Percentiles rank a stretch among this genome's conserved stretches.
phyloP scores from a whole-genome alignment of 1,140 invertebrate genomes.

The Drosophila sulfurigaster region DNA sequence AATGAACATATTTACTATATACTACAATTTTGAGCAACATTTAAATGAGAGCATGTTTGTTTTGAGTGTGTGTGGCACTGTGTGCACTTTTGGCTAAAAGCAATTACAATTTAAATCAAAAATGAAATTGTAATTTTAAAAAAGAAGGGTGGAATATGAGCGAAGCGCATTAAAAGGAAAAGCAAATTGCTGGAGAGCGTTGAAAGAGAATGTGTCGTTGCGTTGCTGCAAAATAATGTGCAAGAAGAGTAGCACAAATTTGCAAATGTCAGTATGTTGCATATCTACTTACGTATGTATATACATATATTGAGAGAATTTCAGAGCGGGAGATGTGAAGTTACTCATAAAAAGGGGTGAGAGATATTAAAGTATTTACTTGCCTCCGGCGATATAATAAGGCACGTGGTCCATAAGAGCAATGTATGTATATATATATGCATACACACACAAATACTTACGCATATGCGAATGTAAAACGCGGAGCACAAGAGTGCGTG shows the following conservation, averaged over 20 bases:
- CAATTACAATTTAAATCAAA: neutral
- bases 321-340: conserved; percentile 11
- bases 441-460: neutral
- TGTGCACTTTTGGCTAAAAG: too few relatives aligned
- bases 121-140: conserved; percentile 29
- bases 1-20: too few relatives aligned
- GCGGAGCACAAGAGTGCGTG: neutral
- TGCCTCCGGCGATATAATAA: conserved; percentile 58
- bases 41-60: too few relatives aligned
- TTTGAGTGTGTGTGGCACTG: too few relatives aligned
- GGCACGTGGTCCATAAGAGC: conserved; percentile 72
- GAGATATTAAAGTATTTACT: conserved; percentile 23
- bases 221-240: conserved; percentile 1
- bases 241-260: conserved; percentile 28
- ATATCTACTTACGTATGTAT: too few relatives aligned
- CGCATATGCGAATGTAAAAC: conserved; percentile 8
- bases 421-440: conserved; percentile 1
- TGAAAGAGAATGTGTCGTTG: conserved; percentile 7
- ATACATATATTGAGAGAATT: neutral
- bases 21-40: too few relatives aligned
- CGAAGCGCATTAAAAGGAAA: conserved; percentile 7
- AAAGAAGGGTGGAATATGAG: conserved; percentile 7
- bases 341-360: conserved; percentile 51
- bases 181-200: conserved; percentile 11
- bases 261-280: conserved; percentile 6